These are phyloP conservation scores for Brachionus calyciflorus DNA, from an alignment of 1,140 invertebrate species.

Conservation along the genomic window DNA sequence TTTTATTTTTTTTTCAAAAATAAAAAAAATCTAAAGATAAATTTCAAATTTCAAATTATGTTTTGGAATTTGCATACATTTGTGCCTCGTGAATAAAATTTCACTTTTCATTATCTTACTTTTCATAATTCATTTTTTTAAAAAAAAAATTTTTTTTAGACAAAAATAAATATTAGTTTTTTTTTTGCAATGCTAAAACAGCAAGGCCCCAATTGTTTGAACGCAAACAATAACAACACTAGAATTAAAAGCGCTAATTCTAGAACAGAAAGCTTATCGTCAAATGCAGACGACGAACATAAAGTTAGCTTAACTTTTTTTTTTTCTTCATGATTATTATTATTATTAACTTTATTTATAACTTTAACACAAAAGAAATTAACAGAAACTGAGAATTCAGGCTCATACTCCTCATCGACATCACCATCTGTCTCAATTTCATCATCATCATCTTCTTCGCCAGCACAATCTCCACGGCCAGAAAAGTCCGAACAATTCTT, in stretches of 20 bases:
- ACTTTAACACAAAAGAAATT: too few species aligned
- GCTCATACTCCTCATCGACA: constrained; percentile 6
- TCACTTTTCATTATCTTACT: too few species aligned
- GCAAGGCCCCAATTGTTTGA: not conserved
- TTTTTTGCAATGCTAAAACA: constrained; percentile 27
- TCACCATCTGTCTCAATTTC: not conserved
- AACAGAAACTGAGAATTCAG: not conserved
- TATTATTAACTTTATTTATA: too few species aligned
- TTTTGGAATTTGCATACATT: not conserved
- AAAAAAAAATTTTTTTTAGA: constrained; percentile 10
- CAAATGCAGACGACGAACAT: not conserved
- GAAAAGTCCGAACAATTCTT: not conserved
- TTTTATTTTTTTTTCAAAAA: too few species aligned
- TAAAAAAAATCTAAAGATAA: not conserved
- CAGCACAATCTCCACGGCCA: not conserved
- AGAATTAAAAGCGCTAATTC: not conserved
- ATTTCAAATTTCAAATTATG: not conserved
- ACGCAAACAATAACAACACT: too few species aligned
- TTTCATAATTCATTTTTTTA: not conserved
- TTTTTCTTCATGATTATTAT: not conserved
- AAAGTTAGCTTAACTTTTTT: constrained; percentile 20
- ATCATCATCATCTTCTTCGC: constrained; percentile 1
- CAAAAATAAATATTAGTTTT: too few species aligned
- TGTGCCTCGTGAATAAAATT: not conserved
- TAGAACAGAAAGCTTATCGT: not conserved